A percentile compares a stretch with the other conserved stretches of the same genome.
These are phyloP conservation scores for Enteromius fasciolatus DNA, from an alignment of 2,797 vertebrate species.

Conservation along the genomic window DNA sequence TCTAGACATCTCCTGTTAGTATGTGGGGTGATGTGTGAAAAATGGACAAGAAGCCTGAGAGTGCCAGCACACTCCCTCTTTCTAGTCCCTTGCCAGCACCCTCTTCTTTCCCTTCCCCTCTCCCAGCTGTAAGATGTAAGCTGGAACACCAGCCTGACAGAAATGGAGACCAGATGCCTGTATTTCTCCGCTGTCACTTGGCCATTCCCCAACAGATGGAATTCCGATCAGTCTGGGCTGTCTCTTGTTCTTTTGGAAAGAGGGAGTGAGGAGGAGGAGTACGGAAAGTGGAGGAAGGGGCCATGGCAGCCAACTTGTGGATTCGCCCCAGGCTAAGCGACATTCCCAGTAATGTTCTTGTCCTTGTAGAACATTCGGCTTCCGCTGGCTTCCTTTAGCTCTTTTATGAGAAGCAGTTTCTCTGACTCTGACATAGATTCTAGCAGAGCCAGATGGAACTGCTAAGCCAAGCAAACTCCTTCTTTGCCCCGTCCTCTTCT, in stretches of 20 bases:
- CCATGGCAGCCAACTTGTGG: slow-evolving; percentile 92
- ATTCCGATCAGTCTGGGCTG: slow-evolving; percentile 89
- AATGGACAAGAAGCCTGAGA: slow-evolving; percentile 27
- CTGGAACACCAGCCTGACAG: slow-evolving; percentile 85
- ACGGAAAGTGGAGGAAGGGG: slow-evolving; percentile 85
- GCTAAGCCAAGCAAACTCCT: slow-evolving; percentile 71
- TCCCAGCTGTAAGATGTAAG: slow-evolving; percentile 85
- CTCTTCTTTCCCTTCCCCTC: slow-evolving; percentile 31
- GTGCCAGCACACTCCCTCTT: slow-evolving; percentile 22
- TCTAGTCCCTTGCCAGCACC: slow-evolving; percentile 27
- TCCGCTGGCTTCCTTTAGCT: slow-evolving; percentile 81
- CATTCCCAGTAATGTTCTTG: slow-evolving; percentile 99
- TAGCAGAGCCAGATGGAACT: slow-evolving; percentile 96
- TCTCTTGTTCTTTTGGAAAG: slow-evolving; percentile 54
- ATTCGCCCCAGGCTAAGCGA: slow-evolving; percentile 91
- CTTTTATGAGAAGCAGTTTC: slow-evolving; percentile 87
- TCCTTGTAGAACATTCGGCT: slow-evolving; percentile 99
- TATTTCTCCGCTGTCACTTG: slow-evolving; percentile 90
- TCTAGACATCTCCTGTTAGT: slow-evolving; percentile 30
- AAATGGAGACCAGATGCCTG: slow-evolving; percentile 91
- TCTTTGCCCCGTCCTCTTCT: slow-evolving; percentile 65
- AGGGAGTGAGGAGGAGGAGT: slow-evolving; percentile 47
- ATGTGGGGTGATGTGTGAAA: slow-evolving; percentile 20
- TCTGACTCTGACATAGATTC: slow-evolving; percentile 93
- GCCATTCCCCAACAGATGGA: slow-evolving; percentile 93